Evolutionary conservation across 2,113 vertebrate species (phyloP).

Genomic region (Microtus richardsoni): DNA sequence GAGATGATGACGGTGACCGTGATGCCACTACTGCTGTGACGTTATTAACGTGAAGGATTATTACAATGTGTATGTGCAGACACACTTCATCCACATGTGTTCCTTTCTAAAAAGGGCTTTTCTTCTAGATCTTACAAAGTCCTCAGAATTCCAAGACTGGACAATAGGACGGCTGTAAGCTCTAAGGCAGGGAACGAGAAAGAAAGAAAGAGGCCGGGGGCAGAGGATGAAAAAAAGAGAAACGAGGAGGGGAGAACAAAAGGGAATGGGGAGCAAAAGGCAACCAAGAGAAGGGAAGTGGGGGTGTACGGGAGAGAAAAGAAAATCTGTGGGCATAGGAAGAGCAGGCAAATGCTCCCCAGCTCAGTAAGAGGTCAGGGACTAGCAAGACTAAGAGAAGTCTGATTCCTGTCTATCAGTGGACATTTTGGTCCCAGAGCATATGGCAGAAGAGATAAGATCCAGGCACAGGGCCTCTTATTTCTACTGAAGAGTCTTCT

Average conservation of each 20-base stretch:
- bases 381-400: not conserved
- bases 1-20: not conserved
- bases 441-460: not conserved
- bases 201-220: no score
- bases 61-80: not conserved
- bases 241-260: not conserved
- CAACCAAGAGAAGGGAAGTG: not conserved
- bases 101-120: not conserved
- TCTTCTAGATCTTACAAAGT: not conserved
- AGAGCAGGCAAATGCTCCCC: not conserved
- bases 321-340: accelerated
- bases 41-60: not conserved
- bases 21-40: not conserved
- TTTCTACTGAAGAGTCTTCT: not conserved
- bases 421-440: not conserved
- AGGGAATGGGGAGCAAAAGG: not conserved
- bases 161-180: not conserved
- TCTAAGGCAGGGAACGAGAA: not conserved
- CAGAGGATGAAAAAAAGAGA: no score
- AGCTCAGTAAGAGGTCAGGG: not conserved
- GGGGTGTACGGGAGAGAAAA: not conserved
- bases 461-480: not conserved
- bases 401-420: not conserved
- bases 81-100: not conserved
- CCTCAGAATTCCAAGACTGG: not conserved